phyloP scores from a whole-genome alignment of 2,797 vertebrate genomes.

The Sebastes minor region DNA sequence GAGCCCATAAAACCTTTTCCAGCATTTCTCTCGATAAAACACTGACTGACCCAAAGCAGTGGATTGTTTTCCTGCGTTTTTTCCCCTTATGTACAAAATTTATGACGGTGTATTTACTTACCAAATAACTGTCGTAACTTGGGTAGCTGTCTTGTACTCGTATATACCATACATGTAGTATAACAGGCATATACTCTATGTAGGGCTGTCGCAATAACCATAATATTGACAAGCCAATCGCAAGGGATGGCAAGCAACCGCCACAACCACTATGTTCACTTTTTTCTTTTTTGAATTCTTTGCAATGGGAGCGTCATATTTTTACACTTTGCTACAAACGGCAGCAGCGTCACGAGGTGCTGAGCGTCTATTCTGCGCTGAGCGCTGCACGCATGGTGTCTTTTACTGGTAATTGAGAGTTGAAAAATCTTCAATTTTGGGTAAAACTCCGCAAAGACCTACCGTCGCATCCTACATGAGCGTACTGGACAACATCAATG shows the following conservation, averaged over 20 bases:
- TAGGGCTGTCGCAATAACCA: too few species aligned
- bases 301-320: too few species aligned
- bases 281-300: neutral
- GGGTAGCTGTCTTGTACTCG: neutral
- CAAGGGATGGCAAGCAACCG: neutral
- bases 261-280: neutral
- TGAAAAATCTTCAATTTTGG: too few species aligned
- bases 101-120: constrained; percentile 13
- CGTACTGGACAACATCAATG: too few species aligned
- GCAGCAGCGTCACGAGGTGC: neutral
- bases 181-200: too few species aligned
- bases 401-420: too few species aligned
- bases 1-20: constrained; percentile 50
- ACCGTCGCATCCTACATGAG: too few species aligned
- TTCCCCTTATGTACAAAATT: neutral
- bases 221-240: too few species aligned
- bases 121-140: neutral
- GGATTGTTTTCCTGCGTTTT: neutral
- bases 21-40: constrained; percentile 33
- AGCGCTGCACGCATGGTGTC: too few species aligned
- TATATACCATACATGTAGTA: neutral
- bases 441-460: too few species aligned
- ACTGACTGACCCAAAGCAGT: constrained; percentile 36
- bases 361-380: neutral
- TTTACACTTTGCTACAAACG: neutral